Percentiles rank a stretch among this genome's conserved stretches.
Conservation (phyloP, 2,797 vertebrate species). For the Trematocara caparti region DNA sequence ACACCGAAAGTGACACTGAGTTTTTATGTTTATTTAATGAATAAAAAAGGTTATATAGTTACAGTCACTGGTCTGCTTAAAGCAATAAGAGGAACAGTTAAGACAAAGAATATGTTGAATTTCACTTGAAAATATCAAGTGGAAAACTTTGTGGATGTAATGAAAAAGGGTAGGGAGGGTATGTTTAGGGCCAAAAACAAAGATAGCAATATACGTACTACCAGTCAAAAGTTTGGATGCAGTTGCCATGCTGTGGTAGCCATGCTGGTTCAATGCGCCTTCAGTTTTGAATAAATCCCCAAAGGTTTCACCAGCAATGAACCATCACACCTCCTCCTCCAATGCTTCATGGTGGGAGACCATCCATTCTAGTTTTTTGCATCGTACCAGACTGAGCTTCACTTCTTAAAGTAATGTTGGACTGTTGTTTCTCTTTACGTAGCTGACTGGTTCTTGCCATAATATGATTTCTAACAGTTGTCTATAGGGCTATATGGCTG, state of each 20-base stretch:
- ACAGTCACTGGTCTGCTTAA: not conserved
- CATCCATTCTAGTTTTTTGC: not conserved
- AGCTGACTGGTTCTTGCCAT: not conserved
- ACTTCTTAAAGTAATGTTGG: not conserved
- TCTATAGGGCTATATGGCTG: not conserved
- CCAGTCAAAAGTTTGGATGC: not conserved
- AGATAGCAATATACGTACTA: not conserved
- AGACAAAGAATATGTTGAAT: not conserved
- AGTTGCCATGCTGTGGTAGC: not conserved
- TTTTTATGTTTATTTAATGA: not conserved
- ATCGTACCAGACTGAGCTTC: not conserved
- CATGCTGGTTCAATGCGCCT: rapidly evolving
- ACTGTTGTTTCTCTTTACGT: not conserved
- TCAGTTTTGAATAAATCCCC: not conserved
- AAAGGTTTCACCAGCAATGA: not conserved
- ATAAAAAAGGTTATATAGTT: not conserved
- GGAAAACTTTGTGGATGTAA: not conserved
- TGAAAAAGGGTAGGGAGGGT: not conserved
- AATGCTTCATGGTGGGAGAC: not conserved
- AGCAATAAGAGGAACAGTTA: not conserved
- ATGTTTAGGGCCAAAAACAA: not conserved
- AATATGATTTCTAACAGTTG: not conserved
- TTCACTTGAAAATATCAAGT: not conserved
- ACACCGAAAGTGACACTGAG: not conserved
- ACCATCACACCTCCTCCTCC: not conserved